These are phyloP conservation scores for Serinus canaria DNA, from an alignment of 2,113 vertebrate species.

Conservation along the genomic window DNA sequence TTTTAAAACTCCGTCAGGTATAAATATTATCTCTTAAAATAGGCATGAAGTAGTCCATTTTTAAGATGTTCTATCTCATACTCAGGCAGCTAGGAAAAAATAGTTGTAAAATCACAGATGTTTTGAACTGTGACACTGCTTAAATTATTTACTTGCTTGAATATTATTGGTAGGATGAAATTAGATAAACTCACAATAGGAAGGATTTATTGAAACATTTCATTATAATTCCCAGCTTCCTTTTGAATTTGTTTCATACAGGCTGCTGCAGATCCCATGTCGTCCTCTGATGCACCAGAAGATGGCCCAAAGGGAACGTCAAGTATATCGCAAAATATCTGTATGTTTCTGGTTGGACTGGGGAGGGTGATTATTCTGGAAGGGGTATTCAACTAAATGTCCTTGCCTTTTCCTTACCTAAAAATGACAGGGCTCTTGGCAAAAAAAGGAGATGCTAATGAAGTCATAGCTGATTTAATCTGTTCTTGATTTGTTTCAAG, in stretches of 20 bases:
- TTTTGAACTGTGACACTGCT: neutral
- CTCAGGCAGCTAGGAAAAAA: neutral
- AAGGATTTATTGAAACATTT: neutral
- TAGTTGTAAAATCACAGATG: neutral
- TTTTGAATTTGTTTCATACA: conserved; percentile 48
- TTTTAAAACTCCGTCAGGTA: neutral
- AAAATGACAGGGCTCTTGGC: neutral
- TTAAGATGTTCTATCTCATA: neutral
- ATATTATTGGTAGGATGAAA: neutral
- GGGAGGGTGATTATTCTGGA: neutral
- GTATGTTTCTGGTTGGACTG: conserved; percentile 66
- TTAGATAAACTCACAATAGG: neutral
- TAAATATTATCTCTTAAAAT: neutral
- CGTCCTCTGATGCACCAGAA: conserved; percentile 47
- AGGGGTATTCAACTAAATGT: neutral
- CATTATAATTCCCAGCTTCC: conserved; percentile 2
- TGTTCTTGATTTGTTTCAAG: neutral
- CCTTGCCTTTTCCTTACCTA: neutral
- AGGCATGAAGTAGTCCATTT: neutral
- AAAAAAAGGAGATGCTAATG: neutral
- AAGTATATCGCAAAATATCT: conserved; percentile 71
- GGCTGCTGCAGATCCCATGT: conserved; percentile 51
- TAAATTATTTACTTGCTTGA: conserved; percentile 6
- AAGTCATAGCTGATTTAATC: neutral
- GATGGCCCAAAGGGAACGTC: conserved; percentile 61